A percentile compares a stretch with the other conserved stretches of the same genome.
phyloP scores from a whole-genome alignment of 2,797 vertebrate species.

The Sebastes aleutianus region DNA sequence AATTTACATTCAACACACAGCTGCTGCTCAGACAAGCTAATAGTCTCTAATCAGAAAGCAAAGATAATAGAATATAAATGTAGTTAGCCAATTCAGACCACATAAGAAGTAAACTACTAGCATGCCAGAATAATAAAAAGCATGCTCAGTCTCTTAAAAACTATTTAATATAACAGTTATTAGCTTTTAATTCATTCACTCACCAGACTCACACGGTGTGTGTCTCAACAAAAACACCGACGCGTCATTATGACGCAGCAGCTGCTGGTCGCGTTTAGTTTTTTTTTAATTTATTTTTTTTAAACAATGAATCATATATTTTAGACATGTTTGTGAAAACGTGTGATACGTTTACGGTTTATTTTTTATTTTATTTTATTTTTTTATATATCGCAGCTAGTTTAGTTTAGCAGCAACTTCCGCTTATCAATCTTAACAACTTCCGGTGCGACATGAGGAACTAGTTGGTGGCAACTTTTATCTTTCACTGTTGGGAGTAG shows the following conservation, averaged over 20 bases:
- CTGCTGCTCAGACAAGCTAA: neutral
- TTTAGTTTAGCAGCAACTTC: constrained; percentile 46
- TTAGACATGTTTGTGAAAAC: accelerated
- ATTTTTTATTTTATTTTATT: too few relatives aligned
- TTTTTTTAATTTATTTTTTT: too few relatives aligned
- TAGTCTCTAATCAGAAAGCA: neutral
- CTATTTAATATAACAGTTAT: neutral
- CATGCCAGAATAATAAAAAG: neutral
- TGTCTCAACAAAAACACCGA: constrained; percentile 58
- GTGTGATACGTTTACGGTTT: accelerated
- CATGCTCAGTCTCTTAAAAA: accelerated
- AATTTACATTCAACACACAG: neutral
- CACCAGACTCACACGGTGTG: constrained; percentile 3
- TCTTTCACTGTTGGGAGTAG: constrained; percentile 28
- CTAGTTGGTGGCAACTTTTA: constrained; percentile 50
- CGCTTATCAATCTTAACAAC: constrained; percentile 36
- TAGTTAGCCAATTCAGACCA: neutral
- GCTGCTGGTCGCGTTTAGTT: accelerated
- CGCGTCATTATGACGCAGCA: constrained; percentile 72
- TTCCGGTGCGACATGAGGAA: constrained; percentile 60
- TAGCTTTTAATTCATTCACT: constrained; percentile 1
- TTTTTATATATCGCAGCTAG: neutral
- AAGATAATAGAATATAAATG: neutral
- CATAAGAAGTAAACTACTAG: accelerated
- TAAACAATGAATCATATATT: neutral